These are phyloP conservation scores for Peromyscus melanophrys DNA, from an alignment of 2,797 vertebrate genomes.

Conservation along the genomic window DNA sequence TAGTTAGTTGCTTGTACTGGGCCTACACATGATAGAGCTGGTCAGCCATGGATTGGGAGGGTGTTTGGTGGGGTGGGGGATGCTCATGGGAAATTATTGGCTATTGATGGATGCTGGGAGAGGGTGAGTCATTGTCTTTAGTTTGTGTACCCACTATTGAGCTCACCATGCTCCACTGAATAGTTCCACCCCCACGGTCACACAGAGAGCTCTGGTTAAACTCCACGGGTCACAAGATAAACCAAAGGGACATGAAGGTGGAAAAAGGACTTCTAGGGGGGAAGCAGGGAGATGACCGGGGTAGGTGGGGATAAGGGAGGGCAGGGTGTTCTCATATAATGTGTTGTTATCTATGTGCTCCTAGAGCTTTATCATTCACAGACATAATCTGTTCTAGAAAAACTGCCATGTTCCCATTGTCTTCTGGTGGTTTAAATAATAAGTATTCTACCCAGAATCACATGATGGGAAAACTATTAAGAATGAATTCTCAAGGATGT, in stretches of 20 bases:
- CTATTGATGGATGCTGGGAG: neutral
- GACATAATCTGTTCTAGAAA: neutral
- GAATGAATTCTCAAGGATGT: neutral
- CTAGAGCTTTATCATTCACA: neutral
- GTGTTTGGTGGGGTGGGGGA: neutral
- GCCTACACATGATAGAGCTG: no score
- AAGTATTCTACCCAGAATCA: no score
- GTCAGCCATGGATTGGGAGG: neutral
- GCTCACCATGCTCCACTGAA: neutral
- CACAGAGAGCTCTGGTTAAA: neutral
- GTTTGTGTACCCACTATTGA: neutral
- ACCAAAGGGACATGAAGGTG: neutral
- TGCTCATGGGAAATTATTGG: neutral
- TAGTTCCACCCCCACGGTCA: neutral
- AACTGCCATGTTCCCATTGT: neutral
- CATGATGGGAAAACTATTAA: neutral
- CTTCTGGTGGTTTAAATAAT: neutral
- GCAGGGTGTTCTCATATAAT: neutral
- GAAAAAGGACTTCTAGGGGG: neutral
- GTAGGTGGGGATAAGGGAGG: neutral
- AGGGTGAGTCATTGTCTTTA: neutral
- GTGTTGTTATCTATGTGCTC: neutral
- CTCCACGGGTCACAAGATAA: neutral
- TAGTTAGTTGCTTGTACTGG: neutral
- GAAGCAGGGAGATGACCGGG: neutral